phyloP scores from a whole-genome alignment of 2,113 vertebrate genomes.

The Alaudala cheleensis region DNA sequence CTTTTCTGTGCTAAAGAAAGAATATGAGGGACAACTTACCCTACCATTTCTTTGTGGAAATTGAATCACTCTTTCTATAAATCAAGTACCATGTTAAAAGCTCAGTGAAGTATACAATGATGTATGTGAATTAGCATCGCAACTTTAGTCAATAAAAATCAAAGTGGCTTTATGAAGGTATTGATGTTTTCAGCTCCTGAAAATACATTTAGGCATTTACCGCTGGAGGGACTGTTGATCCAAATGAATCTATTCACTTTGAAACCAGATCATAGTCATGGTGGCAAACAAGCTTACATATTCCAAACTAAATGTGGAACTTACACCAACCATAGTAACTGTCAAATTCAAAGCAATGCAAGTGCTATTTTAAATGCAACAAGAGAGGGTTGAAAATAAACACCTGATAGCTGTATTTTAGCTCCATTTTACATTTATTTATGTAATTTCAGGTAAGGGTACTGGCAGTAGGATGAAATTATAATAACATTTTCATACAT shows the following conservation, averaged over 20 bases:
- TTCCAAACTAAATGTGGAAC: background rate
- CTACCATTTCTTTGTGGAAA: slow-evolving; percentile 48
- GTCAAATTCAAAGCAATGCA: background rate
- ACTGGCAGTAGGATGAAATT: background rate
- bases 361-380: background rate
- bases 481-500: background rate
- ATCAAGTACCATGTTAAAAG: slow-evolving; percentile 75
- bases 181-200: slow-evolving; percentile 70
- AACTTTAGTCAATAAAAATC: slow-evolving; percentile 75
- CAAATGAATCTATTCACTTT: slow-evolving; percentile 68
- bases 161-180: slow-evolving; percentile 76
- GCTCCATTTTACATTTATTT: background rate
- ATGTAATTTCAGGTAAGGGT: background rate
- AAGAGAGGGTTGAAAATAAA: background rate
- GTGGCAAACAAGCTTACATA: slow-evolving; percentile 7
- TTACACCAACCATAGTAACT: background rate
- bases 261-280: slow-evolving; percentile 54
- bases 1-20: slow-evolving; percentile 5
- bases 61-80: slow-evolving; percentile 68
- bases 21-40: slow-evolving; percentile 12
- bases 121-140: slow-evolving; percentile 72
- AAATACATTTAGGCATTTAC: slow-evolving; percentile 69
- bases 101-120: slow-evolving; percentile 73
- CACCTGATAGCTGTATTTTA: background rate
- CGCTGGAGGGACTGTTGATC: slow-evolving; percentile 65